These are phyloP conservation scores for Nothocercus nigrocapillus DNA, from an alignment of 2,113 vertebrate genomes.

Conservation along the genomic window DNA sequence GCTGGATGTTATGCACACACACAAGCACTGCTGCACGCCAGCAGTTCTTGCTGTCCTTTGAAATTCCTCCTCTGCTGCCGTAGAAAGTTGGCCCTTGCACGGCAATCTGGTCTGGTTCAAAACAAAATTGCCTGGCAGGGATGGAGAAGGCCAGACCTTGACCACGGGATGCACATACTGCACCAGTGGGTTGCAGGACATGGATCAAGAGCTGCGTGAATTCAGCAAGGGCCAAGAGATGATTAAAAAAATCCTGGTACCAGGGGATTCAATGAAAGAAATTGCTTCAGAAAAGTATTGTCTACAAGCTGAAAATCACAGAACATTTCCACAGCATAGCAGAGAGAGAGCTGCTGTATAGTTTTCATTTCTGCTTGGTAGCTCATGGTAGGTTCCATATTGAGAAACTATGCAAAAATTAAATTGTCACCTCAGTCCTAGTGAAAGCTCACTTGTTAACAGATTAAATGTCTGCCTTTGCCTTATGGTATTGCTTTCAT, in stretches of 20 bases:
- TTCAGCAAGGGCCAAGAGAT: not conserved
- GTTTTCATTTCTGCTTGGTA: not conserved
- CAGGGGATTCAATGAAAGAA: not conserved
- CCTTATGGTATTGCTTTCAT: not conserved
- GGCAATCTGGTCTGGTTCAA: not conserved
- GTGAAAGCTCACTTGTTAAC: not conserved
- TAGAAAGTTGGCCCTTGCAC: not conserved
- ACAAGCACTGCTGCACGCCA: not conserved
- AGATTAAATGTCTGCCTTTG: not conserved
- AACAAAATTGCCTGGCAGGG: not conserved
- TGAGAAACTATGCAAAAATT: not conserved
- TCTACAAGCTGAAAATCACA: not conserved
- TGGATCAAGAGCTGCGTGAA: not conserved
- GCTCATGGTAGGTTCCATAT: too few species aligned
- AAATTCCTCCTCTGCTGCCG: not conserved
- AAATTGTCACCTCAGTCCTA: not conserved
- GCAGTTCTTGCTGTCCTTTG: not conserved
- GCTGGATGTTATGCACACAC: not conserved
- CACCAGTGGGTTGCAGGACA: not conserved
- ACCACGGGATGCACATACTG: not conserved
- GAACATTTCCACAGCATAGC: not conserved
- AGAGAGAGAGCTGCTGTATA: not conserved
- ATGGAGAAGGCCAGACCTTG: not conserved
- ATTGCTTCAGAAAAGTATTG: not conserved
- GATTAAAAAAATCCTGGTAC: not conserved